Evolutionary conservation across 92 coral and sea anemone species (phyloP).

Genomic region (Heteractis magnifica): DNA sequence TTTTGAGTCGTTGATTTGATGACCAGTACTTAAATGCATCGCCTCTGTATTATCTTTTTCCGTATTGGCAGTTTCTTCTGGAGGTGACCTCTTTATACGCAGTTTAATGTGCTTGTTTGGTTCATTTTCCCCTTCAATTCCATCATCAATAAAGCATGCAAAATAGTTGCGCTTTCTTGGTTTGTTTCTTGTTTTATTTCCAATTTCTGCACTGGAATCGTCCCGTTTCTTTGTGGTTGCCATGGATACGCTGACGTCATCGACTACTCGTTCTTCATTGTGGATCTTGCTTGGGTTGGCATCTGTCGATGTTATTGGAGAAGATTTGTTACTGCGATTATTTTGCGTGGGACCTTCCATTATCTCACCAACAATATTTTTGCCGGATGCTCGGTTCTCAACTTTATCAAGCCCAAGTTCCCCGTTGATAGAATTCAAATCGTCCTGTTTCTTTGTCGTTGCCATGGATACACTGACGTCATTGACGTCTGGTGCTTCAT

Average conservation of each 20-base stretch:
- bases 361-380: not conserved
- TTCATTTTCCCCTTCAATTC: not conserved
- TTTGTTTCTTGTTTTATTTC: not conserved
- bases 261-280: not conserved
- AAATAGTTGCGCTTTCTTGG: not conserved
- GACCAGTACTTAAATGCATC: not conserved
- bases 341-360: not conserved
- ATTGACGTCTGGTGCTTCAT: too few relatives aligned
- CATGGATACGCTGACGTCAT: not conserved
- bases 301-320: not conserved
- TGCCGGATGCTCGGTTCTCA: not conserved
- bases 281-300: not conserved
- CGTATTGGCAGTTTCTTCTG: not conserved
- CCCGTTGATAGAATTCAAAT: too few relatives aligned
- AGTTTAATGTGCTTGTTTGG: not conserved
- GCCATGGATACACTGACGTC: too few relatives aligned
- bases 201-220: not conserved
- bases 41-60: not conserved
- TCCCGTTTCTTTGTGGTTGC: not conserved
- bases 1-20: not conserved
- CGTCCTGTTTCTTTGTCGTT: too few relatives aligned
- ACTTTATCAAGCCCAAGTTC: too few relatives aligned
- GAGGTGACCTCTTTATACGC: not conserved
- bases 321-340: not conserved
- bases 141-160: not conserved